phyloP scores from a whole-genome alignment of 2,113 vertebrate genomes.

The Daboia siamensis region DNA sequence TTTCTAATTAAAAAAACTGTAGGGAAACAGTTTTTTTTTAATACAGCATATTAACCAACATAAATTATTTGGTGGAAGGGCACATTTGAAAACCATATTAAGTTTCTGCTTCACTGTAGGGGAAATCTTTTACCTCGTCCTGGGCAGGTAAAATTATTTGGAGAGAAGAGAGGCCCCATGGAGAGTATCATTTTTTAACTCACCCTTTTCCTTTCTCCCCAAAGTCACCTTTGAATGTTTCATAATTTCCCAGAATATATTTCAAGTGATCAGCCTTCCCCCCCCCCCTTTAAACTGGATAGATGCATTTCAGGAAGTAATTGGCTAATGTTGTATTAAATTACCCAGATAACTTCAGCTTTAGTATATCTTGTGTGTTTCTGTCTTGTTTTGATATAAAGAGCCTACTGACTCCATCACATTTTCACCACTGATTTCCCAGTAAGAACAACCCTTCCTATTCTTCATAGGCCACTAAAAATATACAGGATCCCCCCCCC shows the following conservation, averaged over 20 bases:
- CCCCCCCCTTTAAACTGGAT: background rate
- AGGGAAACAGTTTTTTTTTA: slow-evolving; percentile 4
- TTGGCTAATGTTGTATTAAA: slow-evolving; percentile 34
- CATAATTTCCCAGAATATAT: slow-evolving; percentile 19
- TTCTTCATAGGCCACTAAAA: background rate
- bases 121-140: background rate
- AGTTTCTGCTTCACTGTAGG: background rate
- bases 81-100: background rate
- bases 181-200: background rate
- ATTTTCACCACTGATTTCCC: background rate
- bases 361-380: slow-evolving; percentile 7
- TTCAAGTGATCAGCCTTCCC: slow-evolving; percentile 9
- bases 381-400: background rate
- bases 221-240: background rate
- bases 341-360: slow-evolving; percentile 20
- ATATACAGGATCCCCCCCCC: background rate
- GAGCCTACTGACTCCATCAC: background rate
- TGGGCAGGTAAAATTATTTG: slow-evolving; percentile 35
- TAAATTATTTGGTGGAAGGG: background rate
- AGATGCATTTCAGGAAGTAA: background rate
- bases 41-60: background rate
- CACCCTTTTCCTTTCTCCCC: background rate
- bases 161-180: background rate
- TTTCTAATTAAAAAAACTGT: background rate
- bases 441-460: background rate